A percentile compares a stretch with the other conserved stretches of the same genome.
Evolutionary conservation across 2,113 vertebrate genomes (phyloP).

Genomic region (Lophius piscatorius): DNA sequence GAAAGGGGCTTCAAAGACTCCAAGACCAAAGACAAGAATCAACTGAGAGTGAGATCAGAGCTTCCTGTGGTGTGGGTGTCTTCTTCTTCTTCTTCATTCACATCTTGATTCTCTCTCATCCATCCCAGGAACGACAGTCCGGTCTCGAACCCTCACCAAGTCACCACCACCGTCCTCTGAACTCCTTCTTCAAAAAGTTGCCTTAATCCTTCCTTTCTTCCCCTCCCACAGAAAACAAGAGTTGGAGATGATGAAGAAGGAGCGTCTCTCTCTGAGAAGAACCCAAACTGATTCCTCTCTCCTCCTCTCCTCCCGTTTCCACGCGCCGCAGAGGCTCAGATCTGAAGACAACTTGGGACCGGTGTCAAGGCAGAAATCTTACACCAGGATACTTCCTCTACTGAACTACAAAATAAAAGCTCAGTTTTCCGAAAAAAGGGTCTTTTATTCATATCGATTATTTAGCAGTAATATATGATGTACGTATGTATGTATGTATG

Average conservation of each 20-base stretch:
- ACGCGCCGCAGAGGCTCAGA: not conserved
- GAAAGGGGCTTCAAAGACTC: no score
- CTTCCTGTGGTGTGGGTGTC: constrained; percentile 15
- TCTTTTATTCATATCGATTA: no score
- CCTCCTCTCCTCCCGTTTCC: constrained; percentile 19
- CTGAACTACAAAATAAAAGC: constrained; percentile 44
- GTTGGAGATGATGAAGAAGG: constrained; percentile 12
- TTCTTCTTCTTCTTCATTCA: constrained; percentile 43
- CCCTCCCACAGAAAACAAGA: no score
- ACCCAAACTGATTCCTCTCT: constrained; percentile 24
- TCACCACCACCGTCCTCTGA: constrained; percentile 15
- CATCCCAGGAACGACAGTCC: constrained; percentile 27
- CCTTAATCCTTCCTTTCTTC: not conserved
- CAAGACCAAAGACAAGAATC: constrained; percentile 4
- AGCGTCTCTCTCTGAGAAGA: constrained; percentile 2
- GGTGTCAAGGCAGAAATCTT: not conserved
- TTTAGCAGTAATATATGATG: no score
- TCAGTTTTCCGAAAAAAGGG: not conserved
- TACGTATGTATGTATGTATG: no score
- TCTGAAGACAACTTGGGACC: constrained; percentile 59
- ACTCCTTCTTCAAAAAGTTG: constrained; percentile 13
- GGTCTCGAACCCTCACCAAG: constrained; percentile 12
- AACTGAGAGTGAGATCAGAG: constrained; percentile 26
- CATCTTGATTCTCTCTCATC: constrained; percentile 44
- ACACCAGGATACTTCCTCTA: constrained; percentile 26